Evolutionary conservation across 2,797 vertebrate species (phyloP), one percentile per base, ranked within the genome.

Genomic region (Sardinella longiceps): DNA sequence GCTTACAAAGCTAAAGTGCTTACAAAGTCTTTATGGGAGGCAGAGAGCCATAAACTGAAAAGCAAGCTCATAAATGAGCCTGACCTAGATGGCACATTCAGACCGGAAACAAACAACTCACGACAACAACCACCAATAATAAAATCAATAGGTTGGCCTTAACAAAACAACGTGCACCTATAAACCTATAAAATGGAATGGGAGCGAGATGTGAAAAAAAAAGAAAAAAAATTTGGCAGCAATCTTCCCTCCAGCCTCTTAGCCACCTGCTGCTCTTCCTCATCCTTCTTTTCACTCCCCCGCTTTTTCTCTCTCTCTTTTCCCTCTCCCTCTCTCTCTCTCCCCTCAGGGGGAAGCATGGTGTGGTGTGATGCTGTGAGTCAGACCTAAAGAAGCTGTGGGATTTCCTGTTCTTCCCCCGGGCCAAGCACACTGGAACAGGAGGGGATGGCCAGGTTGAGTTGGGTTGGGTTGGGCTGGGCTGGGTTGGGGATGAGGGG

Each of bases 361-460:
- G 50, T 81, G 87, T 87, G 83, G 56, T 81, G 87, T 88, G 80
- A 87, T 86, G 85, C 46, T 50, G 85, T 95, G 94, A 95, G 88
- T 95, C 92, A 95, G 90, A 86, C 90, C 84, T 85, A 85, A 86
- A 91, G 91, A 92, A 93, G 91, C 88, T 91, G 39, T 85, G 81
- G 88, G 87, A 91, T 91, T 89, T 90, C 88, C 90, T 90, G 90
- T 87, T 88, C 87, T 89, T 86, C 91, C 88, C 18, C 6, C 70
- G n/a, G 70, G 37, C 70, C 33, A 18, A 43, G 5, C 70, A 77
- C 83, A 86, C 37, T 23, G 11, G 28, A 37, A 37, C 56, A 60
- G 56, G 56, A 25, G 23, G 23, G 56, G 56, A 25, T 10, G 12
- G 28, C 28, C 1, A 30, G 25, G 56, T 25, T 56, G 2, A 2